phyloP scores from a whole-genome alignment of 2,888 invertebrate species.

The Axea sp. region DNA sequence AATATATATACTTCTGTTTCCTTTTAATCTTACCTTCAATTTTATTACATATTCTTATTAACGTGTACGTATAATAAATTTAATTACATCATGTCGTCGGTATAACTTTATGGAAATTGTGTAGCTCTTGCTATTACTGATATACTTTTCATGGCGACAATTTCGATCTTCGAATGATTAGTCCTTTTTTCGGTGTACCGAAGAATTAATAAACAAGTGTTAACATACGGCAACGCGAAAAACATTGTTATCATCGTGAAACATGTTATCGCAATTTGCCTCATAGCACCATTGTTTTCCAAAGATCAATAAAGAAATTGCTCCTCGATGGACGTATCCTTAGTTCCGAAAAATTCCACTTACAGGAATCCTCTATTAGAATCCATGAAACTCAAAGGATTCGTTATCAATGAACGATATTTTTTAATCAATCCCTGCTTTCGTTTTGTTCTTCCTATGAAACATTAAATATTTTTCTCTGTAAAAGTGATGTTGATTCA shows the following conservation, averaged over 20 bases:
- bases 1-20: slow-evolving; percentile 46
- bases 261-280: slow-evolving; percentile 10
- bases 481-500: no score
- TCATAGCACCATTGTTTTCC: slow-evolving; percentile 51
- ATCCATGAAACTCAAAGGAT: background rate
- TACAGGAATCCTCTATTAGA: no score
- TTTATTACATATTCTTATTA: slow-evolving; percentile 27
- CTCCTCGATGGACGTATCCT: background rate
- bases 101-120: slow-evolving; percentile 36
- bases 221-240: slow-evolving; percentile 35
- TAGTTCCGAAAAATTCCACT: background rate
- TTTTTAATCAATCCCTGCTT: no score
- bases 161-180: no score
- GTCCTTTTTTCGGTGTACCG: no score
- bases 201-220: no score
- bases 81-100: slow-evolving; percentile 38
- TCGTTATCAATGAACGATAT: no score
- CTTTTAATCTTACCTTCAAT: slow-evolving; percentile 24
- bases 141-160: background rate
- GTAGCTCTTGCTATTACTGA: slow-evolving; percentile 12
- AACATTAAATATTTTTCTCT: no score
- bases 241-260: slow-evolving; percentile 19
- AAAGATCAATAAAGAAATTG: slow-evolving; percentile 3
- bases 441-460: no score
- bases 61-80: slow-evolving; percentile 52